Evolutionary conservation across 2,888 invertebrate species (phyloP), one percentile per base, ranked within the genome.

Genomic region (Drosophila helvetica): DNA sequence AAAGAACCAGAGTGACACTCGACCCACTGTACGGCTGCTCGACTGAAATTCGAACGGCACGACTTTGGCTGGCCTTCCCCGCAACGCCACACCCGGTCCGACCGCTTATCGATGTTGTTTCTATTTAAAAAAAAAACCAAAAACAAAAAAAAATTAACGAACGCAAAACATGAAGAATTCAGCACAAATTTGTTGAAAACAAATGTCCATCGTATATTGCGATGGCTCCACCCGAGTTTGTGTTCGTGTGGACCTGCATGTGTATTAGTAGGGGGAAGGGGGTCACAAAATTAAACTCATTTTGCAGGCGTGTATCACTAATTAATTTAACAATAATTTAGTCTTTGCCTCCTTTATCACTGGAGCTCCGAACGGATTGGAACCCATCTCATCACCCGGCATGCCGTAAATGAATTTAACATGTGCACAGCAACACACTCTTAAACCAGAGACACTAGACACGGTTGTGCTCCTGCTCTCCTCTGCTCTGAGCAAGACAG

Each of bases 401-500:
- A 79, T 77, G 83, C 73, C 86, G 86, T 73, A 83, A 83, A 75
- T 83, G 72, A 77, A 62, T 79, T 86, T 71, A 67, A 63, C 81
- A 78, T 78, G 55, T 55, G 43, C 55, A 55, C 68, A 68, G 69
- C 75, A 38, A 68, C 68, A 75, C 68, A 10, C 46, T 75, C 82
- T 77, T 61, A 86, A 88, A 79, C 79, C 74, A 79, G 77, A 73
- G 83, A 47, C 58, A 77, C 66, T 68, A 51, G 69, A 69, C 59
- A 58, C 42, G 22, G n/a, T 52, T 30, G 57, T 57, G 67, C 68
- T 75, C 63, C 72, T 79, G 78, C 54, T 59, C 73, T 74, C 57
- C 52, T 38, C 69, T 64, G 75, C 81, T 81, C 75, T 61, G 74
- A 72, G 82, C 69, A 75, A 75, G 65, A 67, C 66, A 69, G 51